Percentiles rank a stretch among this genome's conserved stretches.
Evolutionary conservation across 2,113 vertebrate species (phyloP).

Genomic region (Pithys albifrons): DNA sequence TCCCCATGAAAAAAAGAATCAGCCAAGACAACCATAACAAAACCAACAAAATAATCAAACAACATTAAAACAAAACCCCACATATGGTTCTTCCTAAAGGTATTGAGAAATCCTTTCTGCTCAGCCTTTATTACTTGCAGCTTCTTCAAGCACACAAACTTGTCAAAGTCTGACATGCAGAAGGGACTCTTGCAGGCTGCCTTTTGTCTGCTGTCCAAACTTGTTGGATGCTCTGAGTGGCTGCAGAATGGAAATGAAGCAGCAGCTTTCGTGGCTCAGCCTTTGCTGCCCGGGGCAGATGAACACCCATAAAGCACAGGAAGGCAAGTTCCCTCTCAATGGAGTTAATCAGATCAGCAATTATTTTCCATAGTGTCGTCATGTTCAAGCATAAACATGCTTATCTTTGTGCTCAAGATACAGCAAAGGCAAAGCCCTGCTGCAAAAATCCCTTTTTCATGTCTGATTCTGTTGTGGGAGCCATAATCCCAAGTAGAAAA

Average conservation of each 20-base stretch:
- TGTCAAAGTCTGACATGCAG: slow-evolving; percentile 2
- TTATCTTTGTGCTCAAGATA: neutral
- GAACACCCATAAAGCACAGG: slow-evolving; percentile 50
- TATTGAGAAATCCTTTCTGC: neutral
- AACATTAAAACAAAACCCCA: neutral
- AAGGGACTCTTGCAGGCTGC: slow-evolving; percentile 2
- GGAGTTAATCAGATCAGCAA: slow-evolving; percentile 45
- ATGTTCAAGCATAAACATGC: slow-evolving; percentile 63
- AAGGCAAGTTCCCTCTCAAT: slow-evolving; percentile 11
- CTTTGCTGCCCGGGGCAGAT: slow-evolving; percentile 16
- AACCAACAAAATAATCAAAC: neutral
- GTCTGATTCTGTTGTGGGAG: neutral
- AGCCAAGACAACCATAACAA: neutral
- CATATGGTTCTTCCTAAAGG: neutral
- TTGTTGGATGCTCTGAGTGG: slow-evolving; percentile 21
- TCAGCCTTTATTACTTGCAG: neutral
- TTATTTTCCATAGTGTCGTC: slow-evolving; percentile 47
- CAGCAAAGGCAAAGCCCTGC: neutral
- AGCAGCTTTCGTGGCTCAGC: neutral
- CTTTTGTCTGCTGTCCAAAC: slow-evolving; percentile 52
- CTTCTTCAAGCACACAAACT: neutral
- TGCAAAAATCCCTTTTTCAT: neutral
- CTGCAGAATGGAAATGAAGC: slow-evolving; percentile 3
- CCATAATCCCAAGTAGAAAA: neutral
- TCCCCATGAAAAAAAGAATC: neutral